phyloP scores from a whole-genome alignment of 2,888 invertebrate species.

The Dendrolimus houi region DNA sequence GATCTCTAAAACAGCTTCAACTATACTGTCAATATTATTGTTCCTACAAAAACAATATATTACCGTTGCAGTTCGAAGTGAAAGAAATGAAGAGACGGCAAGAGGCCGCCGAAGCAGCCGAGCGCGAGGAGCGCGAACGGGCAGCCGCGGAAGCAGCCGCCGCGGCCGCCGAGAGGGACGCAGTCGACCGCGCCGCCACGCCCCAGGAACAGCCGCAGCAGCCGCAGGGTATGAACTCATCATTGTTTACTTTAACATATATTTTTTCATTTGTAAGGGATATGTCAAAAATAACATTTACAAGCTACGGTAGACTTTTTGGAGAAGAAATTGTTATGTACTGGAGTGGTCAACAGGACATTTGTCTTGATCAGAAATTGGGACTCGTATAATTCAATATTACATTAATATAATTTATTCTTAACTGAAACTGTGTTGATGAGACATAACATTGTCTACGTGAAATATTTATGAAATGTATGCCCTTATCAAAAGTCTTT shows the following conservation, averaged over 20 bases:
- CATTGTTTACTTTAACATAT: not conserved
- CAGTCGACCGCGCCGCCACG: constrained; percentile 51
- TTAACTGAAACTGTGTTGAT: too few relatives aligned
- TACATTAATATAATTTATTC: too few relatives aligned
- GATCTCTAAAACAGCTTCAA: too few relatives aligned
- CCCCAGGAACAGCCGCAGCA: constrained; percentile 48
- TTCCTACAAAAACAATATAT: not conserved
- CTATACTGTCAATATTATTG: too few relatives aligned
- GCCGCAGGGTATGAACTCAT: constrained; percentile 41
- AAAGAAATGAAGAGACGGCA: constrained; percentile 94
- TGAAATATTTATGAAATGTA: too few relatives aligned
- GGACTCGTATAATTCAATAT: too few relatives aligned
- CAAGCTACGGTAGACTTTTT: constrained; percentile 15
- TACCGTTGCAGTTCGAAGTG: constrained; percentile 89
- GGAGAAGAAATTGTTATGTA: too few relatives aligned
- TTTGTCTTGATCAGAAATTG: too few relatives aligned
- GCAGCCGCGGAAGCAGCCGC: constrained; percentile 67
- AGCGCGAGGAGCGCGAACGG: constrained; percentile 81
- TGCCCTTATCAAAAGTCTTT: too few relatives aligned
- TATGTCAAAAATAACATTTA: constrained; percentile 1
- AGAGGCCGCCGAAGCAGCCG: constrained; percentile 89
- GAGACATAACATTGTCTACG: too few relatives aligned
- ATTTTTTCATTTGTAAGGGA: not conserved
- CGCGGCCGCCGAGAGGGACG: constrained; percentile 55
- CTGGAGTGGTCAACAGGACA: too few relatives aligned